Evolutionary conservation across 2,113 vertebrate species (phyloP).

Genomic region (Thinocorus orbignyianus): DNA sequence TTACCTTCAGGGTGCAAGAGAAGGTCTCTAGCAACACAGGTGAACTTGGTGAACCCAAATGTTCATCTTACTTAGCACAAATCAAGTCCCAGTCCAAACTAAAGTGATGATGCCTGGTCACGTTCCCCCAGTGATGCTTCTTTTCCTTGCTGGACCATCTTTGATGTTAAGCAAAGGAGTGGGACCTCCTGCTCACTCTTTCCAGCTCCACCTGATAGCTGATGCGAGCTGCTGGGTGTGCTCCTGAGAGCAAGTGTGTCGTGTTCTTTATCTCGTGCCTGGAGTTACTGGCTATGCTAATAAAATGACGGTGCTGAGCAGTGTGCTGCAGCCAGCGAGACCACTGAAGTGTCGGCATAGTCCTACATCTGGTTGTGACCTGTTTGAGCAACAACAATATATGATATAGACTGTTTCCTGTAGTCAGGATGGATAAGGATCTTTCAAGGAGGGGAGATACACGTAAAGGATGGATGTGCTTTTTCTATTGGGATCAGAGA

Average conservation of each 20-base stretch:
- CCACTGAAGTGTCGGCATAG: background rate
- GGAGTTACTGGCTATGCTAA: background rate
- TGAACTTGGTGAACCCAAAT: background rate
- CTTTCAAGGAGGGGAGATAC: background rate
- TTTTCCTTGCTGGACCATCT: background rate
- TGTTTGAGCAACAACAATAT: accelerated
- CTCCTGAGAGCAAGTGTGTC: background rate
- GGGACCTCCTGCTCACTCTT: background rate
- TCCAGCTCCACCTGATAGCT: background rate
- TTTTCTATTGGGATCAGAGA: background rate
- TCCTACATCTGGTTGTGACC: background rate
- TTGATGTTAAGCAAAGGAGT: background rate
- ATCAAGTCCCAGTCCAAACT: background rate
- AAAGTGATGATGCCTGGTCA: background rate
- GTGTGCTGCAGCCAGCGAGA: background rate
- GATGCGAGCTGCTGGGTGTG: background rate
- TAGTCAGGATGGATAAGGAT: background rate
- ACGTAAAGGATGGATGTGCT: background rate
- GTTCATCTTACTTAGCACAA: background rate
- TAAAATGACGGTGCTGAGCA: background rate
- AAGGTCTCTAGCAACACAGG: background rate
- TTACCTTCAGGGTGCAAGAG: background rate
- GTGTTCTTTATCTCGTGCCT: background rate
- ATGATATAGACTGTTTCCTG: background rate
- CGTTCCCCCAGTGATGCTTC: background rate